Conservation (phyloP, 2,113 vertebrate genomes). For the Lepisosteus osseus region DNA sequence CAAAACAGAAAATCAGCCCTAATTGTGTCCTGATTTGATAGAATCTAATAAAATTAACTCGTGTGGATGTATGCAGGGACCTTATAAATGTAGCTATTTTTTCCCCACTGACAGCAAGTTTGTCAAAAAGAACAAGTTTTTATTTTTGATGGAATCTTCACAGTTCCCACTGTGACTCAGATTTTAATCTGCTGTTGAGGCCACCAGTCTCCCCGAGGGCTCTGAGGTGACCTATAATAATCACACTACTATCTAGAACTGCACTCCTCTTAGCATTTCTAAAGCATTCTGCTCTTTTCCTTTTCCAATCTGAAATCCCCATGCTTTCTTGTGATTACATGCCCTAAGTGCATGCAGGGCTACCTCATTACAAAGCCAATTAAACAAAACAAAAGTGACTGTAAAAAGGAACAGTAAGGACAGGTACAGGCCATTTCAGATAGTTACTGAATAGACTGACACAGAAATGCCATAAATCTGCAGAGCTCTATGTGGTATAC, state of each 20-base stretch:
- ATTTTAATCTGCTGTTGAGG: constrained; percentile 24
- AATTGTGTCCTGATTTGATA: too few species aligned
- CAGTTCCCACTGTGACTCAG: constrained; percentile 10
- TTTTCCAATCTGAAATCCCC: neutral
- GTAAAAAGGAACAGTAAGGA: neutral
- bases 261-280: neutral
- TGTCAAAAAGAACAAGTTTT: too few species aligned
- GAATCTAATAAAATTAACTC: too few species aligned
- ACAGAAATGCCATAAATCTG: too few species aligned
- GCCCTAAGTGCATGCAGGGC: neutral
- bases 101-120: too few species aligned
- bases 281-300: constrained; percentile 3
- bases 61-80: too few species aligned
- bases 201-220: constrained; percentile 7
- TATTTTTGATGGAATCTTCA: too few species aligned
- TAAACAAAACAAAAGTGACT: neutral
- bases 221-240: constrained; percentile 14
- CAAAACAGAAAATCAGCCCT: too few species aligned
- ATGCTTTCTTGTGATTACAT: neutral
- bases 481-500: too few species aligned
- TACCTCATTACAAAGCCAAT: neutral
- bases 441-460: too few species aligned
- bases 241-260: constrained; percentile 7
- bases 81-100: too few species aligned
- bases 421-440: neutral